Evolutionary conservation across 2,888 invertebrate genomes (phyloP), one percentile per base, ranked within the genome.

Genomic region (Microplitis deprimator): DNA sequence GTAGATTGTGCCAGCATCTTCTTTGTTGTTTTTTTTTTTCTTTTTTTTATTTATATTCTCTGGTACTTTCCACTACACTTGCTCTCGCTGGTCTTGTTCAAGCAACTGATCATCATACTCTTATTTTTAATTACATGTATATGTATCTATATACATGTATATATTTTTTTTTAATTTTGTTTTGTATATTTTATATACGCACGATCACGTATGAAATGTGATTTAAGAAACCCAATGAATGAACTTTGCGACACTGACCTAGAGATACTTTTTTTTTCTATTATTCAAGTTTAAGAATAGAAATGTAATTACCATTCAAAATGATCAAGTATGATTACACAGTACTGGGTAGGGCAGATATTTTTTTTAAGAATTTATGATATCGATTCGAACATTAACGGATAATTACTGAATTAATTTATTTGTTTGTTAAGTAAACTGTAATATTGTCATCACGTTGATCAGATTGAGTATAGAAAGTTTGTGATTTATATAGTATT

Each of bases 1-100:
- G n/a, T 62, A 20, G n/a, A 20, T 16, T n/a, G 16, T 62, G 16
- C 16, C 20, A 62, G 62, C 20, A 50, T 13, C 50, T 50, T 50
- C 50, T 62, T 62, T 62, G 5, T 17, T 8, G 8, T 7, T 17
- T 13, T 62, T 62, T 62, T 62, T 17, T 62, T 62, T 7, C 8
- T 0, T 20, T 62, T 20, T 62, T n/a, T 62, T 29, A 29, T n/a
- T 62, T 29, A 29, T 29, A 29, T 29, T 29, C 29, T 62, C 17
- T 62, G 62, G 62, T 62, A 62, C 62, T 62, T 62, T 62, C 62
- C 16, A 62, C 20, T 3, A 20, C 62, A 62, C 16, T 62, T 7
- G 20, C 62, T 62, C 50, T 13, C 20, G 62, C n/a, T 62, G 13
- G 13, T 62, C 62, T 62, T 16, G 5, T 16, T 62, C 62, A 16